A percentile compares a stretch with the other conserved stretches of the same genome.
Evolutionary conservation across 1,140 invertebrate species (phyloP).

Genomic region (Xylocopa sonorina): DNA sequence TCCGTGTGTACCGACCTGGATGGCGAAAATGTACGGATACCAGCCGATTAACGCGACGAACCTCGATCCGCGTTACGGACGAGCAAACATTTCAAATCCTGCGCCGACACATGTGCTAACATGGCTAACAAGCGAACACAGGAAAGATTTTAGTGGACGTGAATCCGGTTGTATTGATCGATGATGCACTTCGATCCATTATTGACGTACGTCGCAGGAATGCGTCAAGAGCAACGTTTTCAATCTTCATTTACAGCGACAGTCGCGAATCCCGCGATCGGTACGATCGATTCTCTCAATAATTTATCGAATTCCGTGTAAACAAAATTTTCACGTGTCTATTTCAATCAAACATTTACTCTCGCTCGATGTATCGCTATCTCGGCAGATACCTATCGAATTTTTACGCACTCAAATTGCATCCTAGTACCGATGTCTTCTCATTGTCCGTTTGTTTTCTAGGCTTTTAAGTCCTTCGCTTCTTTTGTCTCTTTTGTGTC

Average conservation of each 20-base stretch:
- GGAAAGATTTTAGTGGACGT: conserved; percentile 75
- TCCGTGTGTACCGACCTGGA: neutral
- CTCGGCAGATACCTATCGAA: no score
- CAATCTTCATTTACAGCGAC: neutral
- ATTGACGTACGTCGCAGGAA: conserved; percentile 36
- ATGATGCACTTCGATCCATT: conserved; percentile 57
- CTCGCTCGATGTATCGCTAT: no score
- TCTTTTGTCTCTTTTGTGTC: no score
- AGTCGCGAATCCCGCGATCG: neutral
- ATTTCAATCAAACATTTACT: no score
- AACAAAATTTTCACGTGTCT: no score
- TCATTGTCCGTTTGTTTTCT: no score
- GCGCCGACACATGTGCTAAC: conserved; percentile 74
- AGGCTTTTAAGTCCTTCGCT: no score
- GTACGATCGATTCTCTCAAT: no score
- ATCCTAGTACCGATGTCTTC: no score
- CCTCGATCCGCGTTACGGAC: conserved; percentile 46
- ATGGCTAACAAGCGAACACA: conserved; percentile 78
- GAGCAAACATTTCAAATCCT: conserved; percentile 72
- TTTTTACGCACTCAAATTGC: no score
- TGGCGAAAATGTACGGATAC: neutral
- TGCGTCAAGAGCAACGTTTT: conserved; percentile 20
- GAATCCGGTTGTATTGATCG: conserved; percentile 40
- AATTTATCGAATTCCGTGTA: no score
- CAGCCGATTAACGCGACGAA: neutral